phyloP scores from a whole-genome alignment of 2,888 invertebrate species.

The Drosophila histrio region DNA sequence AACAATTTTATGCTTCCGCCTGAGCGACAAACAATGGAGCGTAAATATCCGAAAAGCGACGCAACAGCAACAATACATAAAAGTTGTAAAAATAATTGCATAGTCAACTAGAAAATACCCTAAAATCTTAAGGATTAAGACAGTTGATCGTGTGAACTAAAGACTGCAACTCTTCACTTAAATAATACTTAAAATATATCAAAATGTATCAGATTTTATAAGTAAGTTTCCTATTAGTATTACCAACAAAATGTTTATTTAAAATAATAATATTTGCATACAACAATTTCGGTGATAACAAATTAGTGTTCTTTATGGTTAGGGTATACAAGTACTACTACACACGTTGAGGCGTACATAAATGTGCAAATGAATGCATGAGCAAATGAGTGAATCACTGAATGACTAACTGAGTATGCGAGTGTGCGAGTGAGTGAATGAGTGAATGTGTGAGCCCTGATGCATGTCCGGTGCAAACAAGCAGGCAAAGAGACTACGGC shows the following conservation, averaged over 20 bases:
- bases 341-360: constrained; percentile 31
- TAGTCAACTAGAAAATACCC: constrained; percentile 35
- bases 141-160: too few relatives aligned
- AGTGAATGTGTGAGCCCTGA: constrained; percentile 51
- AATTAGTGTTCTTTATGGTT: neutral
- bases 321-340: constrained; percentile 3
- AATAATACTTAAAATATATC: too few relatives aligned
- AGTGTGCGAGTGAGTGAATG: constrained; percentile 20
- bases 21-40: constrained; percentile 81
- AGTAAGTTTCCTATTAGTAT: too few relatives aligned
- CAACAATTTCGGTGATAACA: too few relatives aligned
- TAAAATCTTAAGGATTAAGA: too few relatives aligned
- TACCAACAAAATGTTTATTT: too few relatives aligned
- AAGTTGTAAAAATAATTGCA: constrained; percentile 17
- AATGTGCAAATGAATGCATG: constrained; percentile 22
- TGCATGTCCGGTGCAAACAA: constrained; percentile 76
- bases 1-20: constrained; percentile 80
- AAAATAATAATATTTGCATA: too few relatives aligned
- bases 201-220: too few relatives aligned
- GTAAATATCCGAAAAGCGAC: constrained; percentile 76
- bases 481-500: constrained; percentile 49
- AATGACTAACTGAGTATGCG: constrained; percentile 35
- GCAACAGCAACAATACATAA: constrained; percentile 62
- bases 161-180: too few relatives aligned
- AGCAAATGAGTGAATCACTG: constrained; percentile 47